A percentile compares a stretch with the other conserved stretches of the same genome.
Conservation (phyloP, 2,888 invertebrate genomes). For the Dicyrtoma fusca region DNA sequence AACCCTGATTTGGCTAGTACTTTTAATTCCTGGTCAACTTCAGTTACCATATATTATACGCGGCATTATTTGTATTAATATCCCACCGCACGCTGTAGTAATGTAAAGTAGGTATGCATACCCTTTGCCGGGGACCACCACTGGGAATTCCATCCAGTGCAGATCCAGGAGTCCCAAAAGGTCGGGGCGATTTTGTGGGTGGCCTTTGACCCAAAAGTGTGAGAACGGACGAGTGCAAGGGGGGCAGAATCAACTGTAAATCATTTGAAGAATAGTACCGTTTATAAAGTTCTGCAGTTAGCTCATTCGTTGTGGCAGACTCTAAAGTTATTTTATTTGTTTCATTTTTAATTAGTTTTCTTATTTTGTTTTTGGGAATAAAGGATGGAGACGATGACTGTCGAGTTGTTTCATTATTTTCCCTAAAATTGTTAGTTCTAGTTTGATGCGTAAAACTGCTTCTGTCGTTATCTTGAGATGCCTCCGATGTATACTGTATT, state of each 20-base stretch:
- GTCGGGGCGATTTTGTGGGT: conserved; percentile 13
- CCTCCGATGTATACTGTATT: too few relatives aligned
- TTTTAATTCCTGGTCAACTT: too few relatives aligned
- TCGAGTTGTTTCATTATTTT: too few relatives aligned
- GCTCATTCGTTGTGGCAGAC: conserved; percentile 32
- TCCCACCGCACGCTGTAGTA: not conserved
- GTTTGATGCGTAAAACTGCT: too few relatives aligned
- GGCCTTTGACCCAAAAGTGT: conserved; percentile 52
- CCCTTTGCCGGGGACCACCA: not conserved
- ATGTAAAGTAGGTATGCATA: not conserved
- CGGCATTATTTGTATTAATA: too few relatives aligned
- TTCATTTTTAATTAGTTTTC: too few relatives aligned
- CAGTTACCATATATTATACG: too few relatives aligned
- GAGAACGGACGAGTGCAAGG: conserved; percentile 55
- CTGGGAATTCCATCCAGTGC: not conserved
- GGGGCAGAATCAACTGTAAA: conserved; percentile 51
- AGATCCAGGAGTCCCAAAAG: not conserved
- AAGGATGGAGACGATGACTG: too few relatives aligned
- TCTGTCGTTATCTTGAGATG: too few relatives aligned
- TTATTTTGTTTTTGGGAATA: too few relatives aligned
- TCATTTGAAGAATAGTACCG: conserved; percentile 26
- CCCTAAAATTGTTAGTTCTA: too few relatives aligned
- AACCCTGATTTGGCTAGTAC: too few relatives aligned
- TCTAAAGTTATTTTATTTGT: conserved; percentile 12
- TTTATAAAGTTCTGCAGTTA: conserved; percentile 37